Evolutionary conservation across 2,888 invertebrate genomes (phyloP).

Genomic region (Tridacna crocea): DNA sequence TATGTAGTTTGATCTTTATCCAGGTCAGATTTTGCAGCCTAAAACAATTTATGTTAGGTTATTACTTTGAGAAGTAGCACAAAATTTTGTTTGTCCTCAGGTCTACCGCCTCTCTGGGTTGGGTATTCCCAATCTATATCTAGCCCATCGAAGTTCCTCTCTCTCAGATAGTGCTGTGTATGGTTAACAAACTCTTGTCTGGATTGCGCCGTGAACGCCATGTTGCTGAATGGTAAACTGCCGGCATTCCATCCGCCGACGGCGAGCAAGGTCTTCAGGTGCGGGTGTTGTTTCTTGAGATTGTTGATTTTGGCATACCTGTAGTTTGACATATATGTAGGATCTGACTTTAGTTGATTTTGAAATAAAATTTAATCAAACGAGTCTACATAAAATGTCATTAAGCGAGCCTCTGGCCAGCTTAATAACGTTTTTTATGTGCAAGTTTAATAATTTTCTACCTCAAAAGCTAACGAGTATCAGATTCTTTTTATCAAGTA

Average conservation of each 20-base stretch:
- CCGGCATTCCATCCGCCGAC: constrained; percentile 76
- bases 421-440: no score
- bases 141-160: constrained; percentile 70
- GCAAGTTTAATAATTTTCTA: no score
- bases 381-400: no score
- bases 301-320: constrained; percentile 71
- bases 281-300: constrained; percentile 66
- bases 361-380: not conserved
- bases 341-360: not conserved
- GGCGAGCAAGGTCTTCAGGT: constrained; percentile 70
- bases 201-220: constrained; percentile 60
- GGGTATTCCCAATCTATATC: constrained; percentile 79
- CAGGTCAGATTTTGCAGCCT: not conserved
- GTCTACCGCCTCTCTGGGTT: constrained; percentile 68
- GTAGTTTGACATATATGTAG: constrained; percentile 12
- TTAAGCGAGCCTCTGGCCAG: no score
- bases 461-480: no score
- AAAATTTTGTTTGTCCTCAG: constrained; percentile 65
- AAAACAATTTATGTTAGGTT: not conserved
- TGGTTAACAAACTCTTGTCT: constrained; percentile 65
- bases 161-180: constrained; percentile 65
- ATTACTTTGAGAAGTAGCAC: constrained; percentile 51
- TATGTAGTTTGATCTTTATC: not conserved
- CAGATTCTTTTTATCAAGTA: no score
- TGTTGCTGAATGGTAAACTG: constrained; percentile 66